Conservation (phyloP, 35 echinoderm and acorn worm genomes). For the Ptychodera flava region DNA sequence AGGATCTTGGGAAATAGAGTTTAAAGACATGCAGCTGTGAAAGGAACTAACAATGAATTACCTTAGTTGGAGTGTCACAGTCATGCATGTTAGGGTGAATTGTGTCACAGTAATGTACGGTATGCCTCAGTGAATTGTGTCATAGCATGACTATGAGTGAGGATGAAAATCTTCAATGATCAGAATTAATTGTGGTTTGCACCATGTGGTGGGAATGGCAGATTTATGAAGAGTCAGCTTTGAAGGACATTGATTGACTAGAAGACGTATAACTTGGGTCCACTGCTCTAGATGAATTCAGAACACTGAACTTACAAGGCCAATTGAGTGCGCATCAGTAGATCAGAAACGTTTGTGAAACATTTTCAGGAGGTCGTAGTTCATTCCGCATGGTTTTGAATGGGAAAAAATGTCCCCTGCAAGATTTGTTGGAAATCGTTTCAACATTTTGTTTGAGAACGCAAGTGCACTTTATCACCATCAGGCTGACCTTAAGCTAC, state of each 20-base stretch:
- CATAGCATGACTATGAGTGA: too few species aligned
- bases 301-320: background rate
- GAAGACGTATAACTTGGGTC: background rate
- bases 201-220: conserved; percentile 24
- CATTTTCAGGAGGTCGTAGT: background rate
- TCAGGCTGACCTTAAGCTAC: background rate
- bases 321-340: background rate
- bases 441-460: too few species aligned
- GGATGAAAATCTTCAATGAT: too few species aligned
- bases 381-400: background rate
- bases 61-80: too few species aligned
- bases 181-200: conserved; percentile 20
- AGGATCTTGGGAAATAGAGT: too few species aligned
- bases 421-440: background rate
- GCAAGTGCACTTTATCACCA: background rate
- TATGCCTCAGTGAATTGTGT: too few species aligned
- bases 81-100: too few species aligned
- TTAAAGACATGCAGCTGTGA: too few species aligned
- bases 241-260: background rate
- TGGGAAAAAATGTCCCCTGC: background rate
- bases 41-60: too few species aligned
- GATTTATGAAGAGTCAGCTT: conserved; percentile 35
- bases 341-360: background rate
- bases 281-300: background rate
- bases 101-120: too few species aligned